Base-by-base conservation (phyloP, 2,888 invertebrate genomes). In the Gastracanthus pulcherrimus region DNA sequence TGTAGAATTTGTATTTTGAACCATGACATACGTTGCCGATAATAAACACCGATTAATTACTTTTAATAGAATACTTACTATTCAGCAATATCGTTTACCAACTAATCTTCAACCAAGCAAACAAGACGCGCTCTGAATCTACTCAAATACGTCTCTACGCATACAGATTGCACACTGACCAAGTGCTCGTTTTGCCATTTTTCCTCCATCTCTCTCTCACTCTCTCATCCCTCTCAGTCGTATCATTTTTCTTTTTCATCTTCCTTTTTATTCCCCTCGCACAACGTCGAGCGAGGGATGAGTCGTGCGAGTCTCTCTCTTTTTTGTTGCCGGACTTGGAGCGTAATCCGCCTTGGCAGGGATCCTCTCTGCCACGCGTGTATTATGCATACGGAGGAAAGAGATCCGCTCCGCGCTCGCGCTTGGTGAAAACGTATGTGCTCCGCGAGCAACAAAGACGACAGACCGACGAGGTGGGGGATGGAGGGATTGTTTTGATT, bases 281-380 rank as follows among this genome's bases (percentile, higher is more conserved):
- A n/a, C n/a, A n/a, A n/a, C n/a, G n/a, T 9, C 23, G 11, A 26
- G 55, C 23, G 11, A 13, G 13, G 23, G n/a, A 55, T 55, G 55
- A 55, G 11, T 55, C 55, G n/a, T 11, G 26, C 3, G n/a, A 26
- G 55, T 69, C n/a, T n/a, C n/a, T n/a, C n/a, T n/a, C n/a, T n/a
- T 31, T 29, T 41, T 66, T 67, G 29, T 48, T 31, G 48, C 7
- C 31, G 45, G 7, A 26, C 31, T n/a, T 48, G 31, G 45, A 13
- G 41, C 4, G n/a, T 67, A 67, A 67, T 67, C 67, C 67, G 29
- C 2, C 70, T 70, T 70, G 55, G 38, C 58, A 26, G 23, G n/a
- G n/a, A n/a, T n/a, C n/a, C n/a, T n/a, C n/a, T n/a, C n/a, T n/a
- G n/a, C n/a, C n/a, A n/a, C n/a, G n/a, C n/a, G n/a, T n/a, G n/a